Evolutionary conservation across 2,888 invertebrate genomes (phyloP).

Genomic region (Biston stratarius): DNA sequence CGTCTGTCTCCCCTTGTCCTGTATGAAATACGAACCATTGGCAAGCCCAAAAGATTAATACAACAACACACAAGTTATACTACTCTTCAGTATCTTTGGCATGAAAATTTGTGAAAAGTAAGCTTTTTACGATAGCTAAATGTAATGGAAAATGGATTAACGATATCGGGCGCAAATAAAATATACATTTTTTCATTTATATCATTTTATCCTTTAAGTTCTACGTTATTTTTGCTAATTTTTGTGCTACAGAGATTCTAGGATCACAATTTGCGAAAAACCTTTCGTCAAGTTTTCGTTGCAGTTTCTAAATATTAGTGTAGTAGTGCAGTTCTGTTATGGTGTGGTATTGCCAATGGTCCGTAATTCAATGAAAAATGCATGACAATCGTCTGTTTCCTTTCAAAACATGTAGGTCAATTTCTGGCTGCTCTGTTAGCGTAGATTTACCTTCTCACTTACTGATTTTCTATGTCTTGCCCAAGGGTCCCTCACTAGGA

Average conservation of each 20-base stretch:
- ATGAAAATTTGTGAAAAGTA: too few species aligned
- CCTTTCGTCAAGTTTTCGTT: too few species aligned
- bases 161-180: too few species aligned
- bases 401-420: slow-evolving; percentile 61
- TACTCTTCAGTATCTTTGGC: background rate
- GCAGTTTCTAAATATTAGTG: too few species aligned
- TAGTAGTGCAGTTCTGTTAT: too few species aligned
- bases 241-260: too few species aligned
- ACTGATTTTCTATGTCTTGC: slow-evolving; percentile 49
- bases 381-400: slow-evolving; percentile 72
- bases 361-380: slow-evolving; percentile 60
- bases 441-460: slow-evolving; percentile 56
- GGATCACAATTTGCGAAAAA: too few species aligned
- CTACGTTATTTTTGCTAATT: too few species aligned
- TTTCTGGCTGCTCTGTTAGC: slow-evolving; percentile 73
- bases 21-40: slow-evolving; percentile 63
- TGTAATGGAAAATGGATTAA: too few species aligned
- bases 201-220: too few species aligned
- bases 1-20: slow-evolving; percentile 62
- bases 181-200: too few species aligned
- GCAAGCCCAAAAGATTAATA: slow-evolving; percentile 39
- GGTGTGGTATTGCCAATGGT: slow-evolving; percentile 55
- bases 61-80: background rate
- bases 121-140: too few species aligned
- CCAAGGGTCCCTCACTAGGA: slow-evolving; percentile 33